Evolutionary conservation across 2,888 invertebrate genomes (phyloP).

Genomic region (Scaptomyza polygonia): DNA sequence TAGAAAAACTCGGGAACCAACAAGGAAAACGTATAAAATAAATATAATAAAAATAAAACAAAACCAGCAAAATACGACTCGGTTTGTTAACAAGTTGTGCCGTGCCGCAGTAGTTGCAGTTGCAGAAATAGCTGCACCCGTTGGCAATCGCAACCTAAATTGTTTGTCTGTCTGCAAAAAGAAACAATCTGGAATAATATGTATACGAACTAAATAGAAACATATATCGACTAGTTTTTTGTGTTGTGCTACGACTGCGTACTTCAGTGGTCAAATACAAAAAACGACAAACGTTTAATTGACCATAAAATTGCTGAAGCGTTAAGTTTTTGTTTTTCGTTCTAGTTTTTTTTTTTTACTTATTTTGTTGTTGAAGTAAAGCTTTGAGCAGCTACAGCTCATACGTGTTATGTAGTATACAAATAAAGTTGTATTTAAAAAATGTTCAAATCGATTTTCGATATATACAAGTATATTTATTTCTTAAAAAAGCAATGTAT

Average conservation of each 20-base stretch:
- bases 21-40: conserved; percentile 8
- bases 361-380: conserved; percentile 10
- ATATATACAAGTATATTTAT: no score
- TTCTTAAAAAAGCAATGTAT: background rate
- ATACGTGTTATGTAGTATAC: background rate
- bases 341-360: background rate
- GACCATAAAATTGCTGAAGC: conserved; percentile 76
- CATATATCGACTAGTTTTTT: conserved; percentile 24
- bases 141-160: conserved; percentile 48
- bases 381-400: conserved; percentile 6
- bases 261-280: conserved; percentile 64
- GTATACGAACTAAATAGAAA: conserved; percentile 21
- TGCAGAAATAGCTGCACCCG: conserved; percentile 59
- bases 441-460: no score
- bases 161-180: conserved; percentile 42
- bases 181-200: conserved; percentile 11
- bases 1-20: conserved; percentile 8
- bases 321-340: conserved; percentile 41
- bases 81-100: conserved; percentile 50
- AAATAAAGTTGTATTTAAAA: conserved; percentile 1
- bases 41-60: conserved; percentile 3
- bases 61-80: conserved; percentile 60
- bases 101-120: conserved; percentile 28
- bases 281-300: conserved; percentile 72
- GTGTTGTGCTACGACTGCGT: conserved; percentile 31